Evolutionary conservation across 37 sponge, comb jelly and placozoan genomes (phyloP), one percentile per base, ranked within the genome.

Genomic region (Bolinopsis microptera): DNA sequence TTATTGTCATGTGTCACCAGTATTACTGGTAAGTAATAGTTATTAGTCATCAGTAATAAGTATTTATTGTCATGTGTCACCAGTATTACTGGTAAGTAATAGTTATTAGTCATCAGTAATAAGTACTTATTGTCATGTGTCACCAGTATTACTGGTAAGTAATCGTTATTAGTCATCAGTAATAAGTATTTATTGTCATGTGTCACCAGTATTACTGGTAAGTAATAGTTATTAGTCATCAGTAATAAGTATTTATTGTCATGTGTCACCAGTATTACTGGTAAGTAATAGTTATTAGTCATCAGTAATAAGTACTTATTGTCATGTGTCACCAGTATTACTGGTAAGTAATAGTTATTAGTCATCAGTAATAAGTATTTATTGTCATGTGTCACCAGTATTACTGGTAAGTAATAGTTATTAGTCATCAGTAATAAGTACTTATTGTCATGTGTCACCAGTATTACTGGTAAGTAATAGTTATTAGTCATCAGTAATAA

Each of bases 191-290:
- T 3, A 24, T 28, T 72, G 31, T 72, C 75, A 8, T 72, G 75
- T 72, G 75, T 72, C 75, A 72, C 31, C 31, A 72, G 75, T n/a
- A 72, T 72, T 24, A 72, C 75, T n/a, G 75, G 75, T 72, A 48
- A 48, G n/a, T n/a, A n/a, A n/a, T n/a, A n/a, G n/a, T n/a, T n/a
- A n/a, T n/a, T n/a, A n/a, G n/a, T n/a, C n/a, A n/a, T n/a, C n/a
- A n/a, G n/a, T n/a, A 72, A n/a, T 30, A 72, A 3, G 26, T 2
- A 23, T 72, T 72, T 2, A 23, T 28, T 72, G 31, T 21, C 75
- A 8, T 72, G 75, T 72, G 75, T 72, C 75, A 72, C 31, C 22
- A 72, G 75, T n/a, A 72, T 72, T 24, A 72, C 75, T n/a, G 75
- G 75, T 72, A 28, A 72, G n/a, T n/a, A n/a, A n/a, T n/a, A n/a